A percentile compares a stretch with the other conserved stretches of the same genome.
Conservation (phyloP, 2,797 vertebrate species). For the Sitta carolinensis region DNA sequence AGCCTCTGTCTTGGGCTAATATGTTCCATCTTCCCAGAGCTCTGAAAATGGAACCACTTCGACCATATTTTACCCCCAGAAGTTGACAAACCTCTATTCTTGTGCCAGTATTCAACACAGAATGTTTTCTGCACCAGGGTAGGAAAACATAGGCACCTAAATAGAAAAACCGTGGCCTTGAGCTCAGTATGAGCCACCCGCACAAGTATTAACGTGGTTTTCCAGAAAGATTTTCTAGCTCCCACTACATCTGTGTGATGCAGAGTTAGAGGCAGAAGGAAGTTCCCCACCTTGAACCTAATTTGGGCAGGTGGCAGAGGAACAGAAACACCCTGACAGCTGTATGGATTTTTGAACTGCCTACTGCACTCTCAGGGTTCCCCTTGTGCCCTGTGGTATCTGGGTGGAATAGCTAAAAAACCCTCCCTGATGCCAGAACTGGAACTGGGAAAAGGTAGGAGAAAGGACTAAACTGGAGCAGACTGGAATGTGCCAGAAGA, state of each 20-base stretch:
- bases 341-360: neutral
- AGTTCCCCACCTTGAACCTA: neutral
- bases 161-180: neutral
- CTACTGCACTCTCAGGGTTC: neutral
- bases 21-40: neutral
- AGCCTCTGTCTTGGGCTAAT: neutral
- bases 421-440: neutral
- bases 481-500: neutral
- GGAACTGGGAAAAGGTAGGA: neutral
- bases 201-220: neutral
- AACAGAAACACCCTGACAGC: neutral
- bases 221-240: neutral
- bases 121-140: neutral
- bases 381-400: neutral
- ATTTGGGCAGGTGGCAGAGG: neutral
- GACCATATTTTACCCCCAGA: neutral
- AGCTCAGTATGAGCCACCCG: neutral
- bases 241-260: neutral
- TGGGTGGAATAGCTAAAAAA: fast-evolving
- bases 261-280: neutral
- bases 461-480: neutral
- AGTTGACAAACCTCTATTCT: neutral
- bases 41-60: neutral
- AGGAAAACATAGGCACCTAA: neutral
- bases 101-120: neutral